phyloP scores from a whole-genome alignment of 2,113 vertebrate genomes.

The Acrocephalus arundinaceus region DNA sequence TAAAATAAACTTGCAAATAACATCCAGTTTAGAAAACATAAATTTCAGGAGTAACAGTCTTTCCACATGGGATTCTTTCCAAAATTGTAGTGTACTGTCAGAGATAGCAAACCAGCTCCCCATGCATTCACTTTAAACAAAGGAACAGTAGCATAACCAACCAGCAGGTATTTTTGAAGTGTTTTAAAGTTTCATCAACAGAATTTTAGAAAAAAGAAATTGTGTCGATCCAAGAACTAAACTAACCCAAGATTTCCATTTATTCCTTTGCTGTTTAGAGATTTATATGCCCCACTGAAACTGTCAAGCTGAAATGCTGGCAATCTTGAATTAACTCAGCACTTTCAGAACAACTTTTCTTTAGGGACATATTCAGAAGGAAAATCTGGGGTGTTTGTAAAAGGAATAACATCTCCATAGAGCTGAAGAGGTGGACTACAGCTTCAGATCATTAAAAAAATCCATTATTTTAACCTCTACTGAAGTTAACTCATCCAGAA shows the following conservation, averaged over 20 bases:
- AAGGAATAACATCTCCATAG: neutral
- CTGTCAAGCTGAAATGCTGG: conserved; percentile 18
- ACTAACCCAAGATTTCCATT: conserved; percentile 14
- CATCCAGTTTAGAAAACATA: neutral
- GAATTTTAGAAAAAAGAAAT: conserved; percentile 1
- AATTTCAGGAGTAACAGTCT: conserved; percentile 13
- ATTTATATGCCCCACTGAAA: conserved; percentile 42
- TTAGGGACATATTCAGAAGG: conserved; percentile 15
- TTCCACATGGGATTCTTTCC: neutral
- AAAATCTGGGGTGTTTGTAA: neutral
- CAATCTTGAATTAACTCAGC: conserved; percentile 41
- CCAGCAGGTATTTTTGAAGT: neutral
- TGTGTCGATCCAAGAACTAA: neutral
- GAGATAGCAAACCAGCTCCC: neutral
- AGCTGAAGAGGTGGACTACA: neutral
- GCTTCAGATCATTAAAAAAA: conserved; percentile 9
- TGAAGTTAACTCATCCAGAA: conserved; percentile 5
- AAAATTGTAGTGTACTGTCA: neutral
- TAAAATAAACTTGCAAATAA: conserved; percentile 8
- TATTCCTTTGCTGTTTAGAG: conserved; percentile 4
- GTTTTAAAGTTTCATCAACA: neutral
- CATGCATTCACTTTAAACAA: neutral
- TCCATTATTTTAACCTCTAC: neutral
- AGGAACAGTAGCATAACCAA: neutral
- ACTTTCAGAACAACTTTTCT: conserved; percentile 38